These are phyloP conservation scores for Parochlus steinenii DNA, from an alignment of 2,888 invertebrate genomes.

Conservation along the genomic window DNA sequence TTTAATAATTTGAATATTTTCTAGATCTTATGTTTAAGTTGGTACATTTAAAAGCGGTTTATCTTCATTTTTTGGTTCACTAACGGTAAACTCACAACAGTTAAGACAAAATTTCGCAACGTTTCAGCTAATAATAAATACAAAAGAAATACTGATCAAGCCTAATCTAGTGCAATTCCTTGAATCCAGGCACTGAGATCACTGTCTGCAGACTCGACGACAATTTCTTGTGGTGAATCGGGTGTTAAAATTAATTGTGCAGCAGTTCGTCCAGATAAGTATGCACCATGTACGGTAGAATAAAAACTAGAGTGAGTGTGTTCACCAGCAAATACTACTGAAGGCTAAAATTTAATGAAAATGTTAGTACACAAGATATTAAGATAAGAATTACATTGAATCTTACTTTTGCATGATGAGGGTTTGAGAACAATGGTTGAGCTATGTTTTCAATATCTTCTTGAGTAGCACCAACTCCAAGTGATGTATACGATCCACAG, in stretches of 20 bases:
- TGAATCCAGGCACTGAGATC: slow-evolving; percentile 80
- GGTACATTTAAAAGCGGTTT: too few relatives aligned
- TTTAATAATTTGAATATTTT: too few relatives aligned
- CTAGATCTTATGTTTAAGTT: too few relatives aligned
- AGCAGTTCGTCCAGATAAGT: slow-evolving; percentile 68
- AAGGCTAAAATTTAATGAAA: slow-evolving; percentile 55
- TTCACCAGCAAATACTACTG: slow-evolving; percentile 82
- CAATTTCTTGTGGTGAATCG: slow-evolving; percentile 45
- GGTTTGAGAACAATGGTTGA: slow-evolving; percentile 60
- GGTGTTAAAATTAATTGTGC: slow-evolving; percentile 52
- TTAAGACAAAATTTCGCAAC: too few relatives aligned
- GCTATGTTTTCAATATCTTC: slow-evolving; percentile 76
- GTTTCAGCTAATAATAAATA: background rate
- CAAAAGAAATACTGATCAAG: background rate
- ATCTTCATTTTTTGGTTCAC: too few relatives aligned
- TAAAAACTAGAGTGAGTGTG: slow-evolving; percentile 90
- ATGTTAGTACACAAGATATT: slow-evolving; percentile 8
- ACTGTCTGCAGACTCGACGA: slow-evolving; percentile 57
- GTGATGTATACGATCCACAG: slow-evolving; percentile 78
- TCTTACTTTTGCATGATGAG: slow-evolving; percentile 50
- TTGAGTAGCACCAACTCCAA: slow-evolving; percentile 76
- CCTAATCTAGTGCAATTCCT: slow-evolving; percentile 59
- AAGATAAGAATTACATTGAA: slow-evolving; percentile 1
- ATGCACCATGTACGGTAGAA: slow-evolving; percentile 90
- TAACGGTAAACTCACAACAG: too few relatives aligned